These are phyloP conservation scores for Anastrepha obliqua DNA, from an alignment of 1,140 invertebrate species.

Conservation along the genomic window DNA sequence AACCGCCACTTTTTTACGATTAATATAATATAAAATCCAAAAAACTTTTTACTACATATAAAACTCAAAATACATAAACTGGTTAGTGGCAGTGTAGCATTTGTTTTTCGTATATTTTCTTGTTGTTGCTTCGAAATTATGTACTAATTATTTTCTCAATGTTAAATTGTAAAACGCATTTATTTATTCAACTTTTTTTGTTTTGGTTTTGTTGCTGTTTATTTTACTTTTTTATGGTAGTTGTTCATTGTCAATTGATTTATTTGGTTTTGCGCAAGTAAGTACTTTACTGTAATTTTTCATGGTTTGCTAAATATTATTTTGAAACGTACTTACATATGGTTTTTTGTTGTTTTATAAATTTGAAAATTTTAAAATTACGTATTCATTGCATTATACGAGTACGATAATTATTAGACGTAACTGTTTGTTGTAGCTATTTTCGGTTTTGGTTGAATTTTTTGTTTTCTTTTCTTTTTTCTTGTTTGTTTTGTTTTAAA, in stretches of 20 bases:
- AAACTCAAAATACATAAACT: slow-evolving; percentile 28
- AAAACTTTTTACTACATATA: slow-evolving; percentile 2
- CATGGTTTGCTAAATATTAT: slow-evolving; percentile 1
- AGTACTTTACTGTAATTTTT: slow-evolving; percentile 20
- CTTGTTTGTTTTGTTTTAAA: neutral
- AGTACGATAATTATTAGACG: slow-evolving; percentile 52
- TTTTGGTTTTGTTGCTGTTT: neutral
- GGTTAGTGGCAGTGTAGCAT: slow-evolving; percentile 38
- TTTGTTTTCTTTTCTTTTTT: slow-evolving; percentile 46
- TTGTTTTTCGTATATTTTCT: slow-evolving; percentile 6
- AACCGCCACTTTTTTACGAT: slow-evolving; percentile 5
- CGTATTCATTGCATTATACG: slow-evolving; percentile 15
- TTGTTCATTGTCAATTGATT: slow-evolving; percentile 19
- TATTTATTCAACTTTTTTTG: neutral
- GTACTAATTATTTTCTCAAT: neutral
- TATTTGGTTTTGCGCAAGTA: neutral
- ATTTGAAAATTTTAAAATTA: slow-evolving; percentile 51
- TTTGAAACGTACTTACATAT: slow-evolving; percentile 25
- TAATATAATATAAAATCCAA: slow-evolving; percentile 5
- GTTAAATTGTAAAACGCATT: slow-evolving; percentile 43
- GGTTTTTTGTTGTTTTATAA: slow-evolving; percentile 30
- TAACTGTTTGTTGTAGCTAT: neutral
- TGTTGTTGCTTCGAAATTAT: slow-evolving; percentile 4
- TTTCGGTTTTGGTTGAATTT: neutral
- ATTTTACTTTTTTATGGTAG: slow-evolving; percentile 20